phyloP scores from a whole-genome alignment of 1,140 invertebrate genomes.

The Penaeus vannamei region DNA sequence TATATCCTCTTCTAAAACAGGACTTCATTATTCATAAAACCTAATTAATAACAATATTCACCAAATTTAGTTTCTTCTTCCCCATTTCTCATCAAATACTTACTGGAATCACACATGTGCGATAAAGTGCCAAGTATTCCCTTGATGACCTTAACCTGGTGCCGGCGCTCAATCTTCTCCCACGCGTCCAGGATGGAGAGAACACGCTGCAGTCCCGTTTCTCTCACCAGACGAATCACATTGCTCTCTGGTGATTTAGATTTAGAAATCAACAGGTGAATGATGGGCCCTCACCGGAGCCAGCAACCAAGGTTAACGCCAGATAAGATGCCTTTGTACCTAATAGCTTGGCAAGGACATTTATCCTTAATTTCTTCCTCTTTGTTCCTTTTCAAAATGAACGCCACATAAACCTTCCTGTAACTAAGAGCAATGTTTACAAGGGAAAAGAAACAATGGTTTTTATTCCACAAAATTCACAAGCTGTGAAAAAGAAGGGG shows the following conservation, averaged over 20 bases:
- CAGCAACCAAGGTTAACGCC: too few species aligned
- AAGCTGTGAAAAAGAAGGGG: too few species aligned
- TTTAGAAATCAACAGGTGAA: too few species aligned
- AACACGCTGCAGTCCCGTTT: conserved; percentile 76
- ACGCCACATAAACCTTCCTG: too few species aligned
- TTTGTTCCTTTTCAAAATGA: too few species aligned
- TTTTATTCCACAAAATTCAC: too few species aligned
- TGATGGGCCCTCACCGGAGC: too few species aligned
- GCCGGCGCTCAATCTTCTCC: conserved; percentile 78
- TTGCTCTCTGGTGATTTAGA: conserved; percentile 72
- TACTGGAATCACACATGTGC: conserved; percentile 78
- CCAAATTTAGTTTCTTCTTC: neutral
- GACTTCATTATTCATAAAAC: conserved; percentile 19
- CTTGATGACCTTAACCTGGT: conserved; percentile 78
- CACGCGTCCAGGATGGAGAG: conserved; percentile 79
- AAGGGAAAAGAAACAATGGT: too few species aligned
- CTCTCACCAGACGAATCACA: conserved; percentile 78
- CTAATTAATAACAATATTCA: neutral
- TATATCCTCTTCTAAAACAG: neutral
- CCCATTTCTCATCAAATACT: conserved; percentile 69
- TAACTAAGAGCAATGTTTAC: too few species aligned
- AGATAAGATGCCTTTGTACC: too few species aligned
- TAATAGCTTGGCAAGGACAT: too few species aligned
- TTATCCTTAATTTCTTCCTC: too few species aligned
- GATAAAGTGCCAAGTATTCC: conserved; percentile 77